phyloP scores from a whole-genome alignment of 35 echinoderm and acorn worm genomes.

The Patiria miniata region DNA sequence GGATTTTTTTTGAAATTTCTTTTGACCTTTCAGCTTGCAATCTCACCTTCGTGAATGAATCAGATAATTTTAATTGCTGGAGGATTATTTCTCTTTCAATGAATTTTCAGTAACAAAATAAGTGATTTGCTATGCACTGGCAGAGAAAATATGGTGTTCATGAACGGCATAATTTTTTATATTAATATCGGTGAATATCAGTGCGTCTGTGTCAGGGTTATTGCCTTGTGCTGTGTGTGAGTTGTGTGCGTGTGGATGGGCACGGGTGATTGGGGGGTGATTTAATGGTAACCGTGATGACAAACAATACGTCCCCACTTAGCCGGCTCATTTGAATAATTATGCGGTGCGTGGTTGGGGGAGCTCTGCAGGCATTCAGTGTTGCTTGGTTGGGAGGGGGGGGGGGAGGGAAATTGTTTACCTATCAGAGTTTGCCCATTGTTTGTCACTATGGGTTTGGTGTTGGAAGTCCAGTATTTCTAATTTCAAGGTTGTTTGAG shows the following conservation, averaged over 20 bases:
- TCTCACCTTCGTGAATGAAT: too few species aligned
- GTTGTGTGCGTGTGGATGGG: neutral
- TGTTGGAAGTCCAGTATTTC: too few species aligned
- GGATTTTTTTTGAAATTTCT: too few species aligned
- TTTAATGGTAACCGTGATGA: neutral
- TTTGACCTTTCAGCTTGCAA: too few species aligned
- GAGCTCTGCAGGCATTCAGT: neutral
- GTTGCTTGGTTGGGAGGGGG: neutral
- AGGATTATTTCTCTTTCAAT: too few species aligned
- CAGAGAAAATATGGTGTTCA: too few species aligned
- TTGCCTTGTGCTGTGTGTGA: neutral
- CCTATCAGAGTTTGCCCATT: neutral
- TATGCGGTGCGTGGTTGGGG: neutral
- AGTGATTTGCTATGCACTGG: too few species aligned
- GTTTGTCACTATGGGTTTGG: too few species aligned
- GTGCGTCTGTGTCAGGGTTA: neutral
- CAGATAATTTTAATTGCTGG: too few species aligned
- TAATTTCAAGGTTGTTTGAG: too few species aligned
- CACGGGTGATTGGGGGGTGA: neutral
- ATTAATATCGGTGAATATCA: neutral
- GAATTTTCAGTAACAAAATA: too few species aligned
- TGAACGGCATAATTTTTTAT: neutral
- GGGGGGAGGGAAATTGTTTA: neutral
- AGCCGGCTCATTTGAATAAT: constrained; percentile 21
- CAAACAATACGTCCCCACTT: constrained; percentile 21